Evolutionary conservation across 2,888 invertebrate genomes (phyloP).

Genomic region (Erynnis tages): DNA sequence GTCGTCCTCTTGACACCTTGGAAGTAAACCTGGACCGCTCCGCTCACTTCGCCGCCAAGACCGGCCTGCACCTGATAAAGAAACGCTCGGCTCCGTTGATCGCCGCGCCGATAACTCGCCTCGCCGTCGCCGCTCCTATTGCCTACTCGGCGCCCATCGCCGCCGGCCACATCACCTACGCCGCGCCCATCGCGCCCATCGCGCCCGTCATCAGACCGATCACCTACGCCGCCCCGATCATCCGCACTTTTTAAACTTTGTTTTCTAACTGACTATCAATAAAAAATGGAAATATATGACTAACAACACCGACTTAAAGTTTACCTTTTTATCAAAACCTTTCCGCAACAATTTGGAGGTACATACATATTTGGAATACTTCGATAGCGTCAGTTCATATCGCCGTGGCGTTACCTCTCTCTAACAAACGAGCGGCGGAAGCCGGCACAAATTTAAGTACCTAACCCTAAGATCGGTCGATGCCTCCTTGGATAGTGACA

Average conservation of each 20-base stretch:
- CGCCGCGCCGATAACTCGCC: slow-evolving; percentile 31
- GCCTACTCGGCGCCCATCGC: slow-evolving; percentile 18
- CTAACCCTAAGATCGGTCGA: too few relatives aligned
- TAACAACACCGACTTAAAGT: too few relatives aligned
- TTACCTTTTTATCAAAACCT: too few relatives aligned
- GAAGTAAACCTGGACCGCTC: slow-evolving; percentile 73
- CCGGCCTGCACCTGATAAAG: slow-evolving; percentile 59
- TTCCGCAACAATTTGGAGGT: too few relatives aligned
- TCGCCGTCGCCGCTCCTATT: not conserved
- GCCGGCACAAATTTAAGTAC: too few relatives aligned
- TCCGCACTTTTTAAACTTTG: not conserved
- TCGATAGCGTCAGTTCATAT: too few relatives aligned
- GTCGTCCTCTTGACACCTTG: slow-evolving; percentile 70
- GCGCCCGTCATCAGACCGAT: slow-evolving; percentile 3
- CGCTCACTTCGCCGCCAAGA: slow-evolving; percentile 66
- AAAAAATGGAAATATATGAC: not conserved
- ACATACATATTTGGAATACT: too few relatives aligned
- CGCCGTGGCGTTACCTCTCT: too few relatives aligned
- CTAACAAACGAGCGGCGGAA: too few relatives aligned
- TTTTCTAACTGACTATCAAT: not conserved
- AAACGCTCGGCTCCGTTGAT: slow-evolving; percentile 39
- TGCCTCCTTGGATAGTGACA: too few relatives aligned
- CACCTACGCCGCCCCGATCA: slow-evolving; percentile 9
- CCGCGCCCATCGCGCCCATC: not conserved
- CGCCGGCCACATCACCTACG: slow-evolving; percentile 25